phyloP scores from a whole-genome alignment of 2,888 invertebrate species.

The Lasioglossum pauxillum region DNA sequence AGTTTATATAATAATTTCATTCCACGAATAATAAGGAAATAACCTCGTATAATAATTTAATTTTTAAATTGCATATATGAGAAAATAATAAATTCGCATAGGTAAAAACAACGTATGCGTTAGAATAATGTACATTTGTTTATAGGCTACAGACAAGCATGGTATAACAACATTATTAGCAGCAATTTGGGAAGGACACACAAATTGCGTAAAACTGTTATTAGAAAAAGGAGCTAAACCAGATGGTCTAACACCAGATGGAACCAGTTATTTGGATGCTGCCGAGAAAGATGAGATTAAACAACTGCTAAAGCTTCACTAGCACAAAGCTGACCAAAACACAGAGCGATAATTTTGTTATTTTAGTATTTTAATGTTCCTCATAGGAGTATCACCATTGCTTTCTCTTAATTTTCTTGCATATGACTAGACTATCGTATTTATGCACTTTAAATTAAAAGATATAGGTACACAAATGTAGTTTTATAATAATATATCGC shows the following conservation, averaged over 20 bases:
- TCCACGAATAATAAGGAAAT: not conserved
- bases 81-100: not conserved
- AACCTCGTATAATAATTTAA: not conserved
- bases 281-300: conserved; percentile 97
- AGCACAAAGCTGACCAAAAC: conserved; percentile 78
- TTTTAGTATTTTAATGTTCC: conserved; percentile 81
- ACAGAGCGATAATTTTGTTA: conserved; percentile 78
- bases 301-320: conserved; percentile 87
- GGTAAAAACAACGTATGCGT: not conserved
- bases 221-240: conserved; percentile 90
- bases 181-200: conserved; percentile 99
- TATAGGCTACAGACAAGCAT: conserved; percentile 95
- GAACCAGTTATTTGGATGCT: conserved; percentile 93
- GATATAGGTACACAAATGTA: conserved; percentile 67
- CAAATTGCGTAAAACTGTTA: conserved; percentile 94
- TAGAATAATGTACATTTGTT: conserved; percentile 1
- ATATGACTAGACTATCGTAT: conserved; percentile 72
- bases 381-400: conserved; percentile 78
- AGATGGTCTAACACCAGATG: conserved; percentile 93
- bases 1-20: not conserved
- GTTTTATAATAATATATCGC: conserved; percentile 73
- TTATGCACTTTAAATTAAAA: conserved; percentile 73
- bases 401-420: conserved; percentile 77
- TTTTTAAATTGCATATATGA: not conserved
- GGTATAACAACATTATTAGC: conserved; percentile 97